Evolutionary conservation across 2,888 invertebrate species (phyloP).

Genomic region (Labia minor): DNA sequence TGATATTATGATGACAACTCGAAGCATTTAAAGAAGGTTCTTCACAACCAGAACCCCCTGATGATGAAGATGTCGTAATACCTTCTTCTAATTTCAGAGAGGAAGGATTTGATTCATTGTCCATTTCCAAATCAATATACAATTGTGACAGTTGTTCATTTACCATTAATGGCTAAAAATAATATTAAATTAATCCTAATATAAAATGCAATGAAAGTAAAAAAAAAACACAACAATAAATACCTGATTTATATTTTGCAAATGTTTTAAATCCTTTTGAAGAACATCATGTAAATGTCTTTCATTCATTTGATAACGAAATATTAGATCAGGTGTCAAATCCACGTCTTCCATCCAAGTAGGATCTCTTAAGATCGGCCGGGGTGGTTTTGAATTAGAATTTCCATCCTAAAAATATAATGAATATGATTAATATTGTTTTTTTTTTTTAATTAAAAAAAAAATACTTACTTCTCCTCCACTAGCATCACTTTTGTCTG

Average conservation of each 20-base stretch:
- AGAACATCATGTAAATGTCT: constrained; percentile 50
- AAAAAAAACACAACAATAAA: constrained; percentile 20
- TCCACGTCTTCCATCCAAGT: constrained; percentile 57
- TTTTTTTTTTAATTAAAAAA: not conserved
- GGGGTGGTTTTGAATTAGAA: constrained; percentile 33
- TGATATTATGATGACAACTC: not conserved
- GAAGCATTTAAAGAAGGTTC: constrained; percentile 16
- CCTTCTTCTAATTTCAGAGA: constrained; percentile 53
- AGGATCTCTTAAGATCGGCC: constrained; percentile 33
- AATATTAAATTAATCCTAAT: not conserved
- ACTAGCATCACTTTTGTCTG: constrained; percentile 28
- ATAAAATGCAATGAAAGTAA: too few species aligned
- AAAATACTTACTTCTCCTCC: not conserved
- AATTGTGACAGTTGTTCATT: constrained; percentile 62
- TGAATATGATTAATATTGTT: not conserved
- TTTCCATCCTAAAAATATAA: constrained; percentile 20
- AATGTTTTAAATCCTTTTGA: constrained; percentile 46
- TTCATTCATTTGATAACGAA: constrained; percentile 52
- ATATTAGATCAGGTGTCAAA: constrained; percentile 56
- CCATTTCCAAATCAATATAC: constrained; percentile 54
- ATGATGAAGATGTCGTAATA: constrained; percentile 42
- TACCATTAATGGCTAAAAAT: constrained; percentile 51
- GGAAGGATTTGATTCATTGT: constrained; percentile 43
- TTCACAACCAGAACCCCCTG: constrained; percentile 29
- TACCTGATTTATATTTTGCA: constrained; percentile 47